Conservation (phyloP, 2,888 invertebrate species). For the Campopleginae sp. region DNA sequence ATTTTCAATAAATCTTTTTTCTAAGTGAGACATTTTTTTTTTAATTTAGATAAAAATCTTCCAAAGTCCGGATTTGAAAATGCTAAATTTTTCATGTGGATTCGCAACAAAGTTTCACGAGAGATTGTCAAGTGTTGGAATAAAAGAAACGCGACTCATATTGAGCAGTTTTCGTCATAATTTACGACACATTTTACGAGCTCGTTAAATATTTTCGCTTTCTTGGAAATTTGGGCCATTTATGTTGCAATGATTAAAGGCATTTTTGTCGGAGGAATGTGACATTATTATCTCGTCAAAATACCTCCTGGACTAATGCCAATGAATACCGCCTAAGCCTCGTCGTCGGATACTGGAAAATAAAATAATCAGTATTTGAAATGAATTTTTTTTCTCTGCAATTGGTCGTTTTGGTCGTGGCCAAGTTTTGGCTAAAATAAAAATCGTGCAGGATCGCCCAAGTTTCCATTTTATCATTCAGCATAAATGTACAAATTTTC, state of each 20-base stretch:
- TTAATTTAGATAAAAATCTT: too few relatives aligned
- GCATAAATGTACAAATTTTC: neutral
- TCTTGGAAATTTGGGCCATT: constrained; percentile 19
- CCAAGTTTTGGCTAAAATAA: neutral
- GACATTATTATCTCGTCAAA: constrained; percentile 15
- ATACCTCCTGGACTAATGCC: constrained; percentile 19
- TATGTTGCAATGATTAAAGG: constrained; percentile 15
- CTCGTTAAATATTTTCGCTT: constrained; percentile 21
- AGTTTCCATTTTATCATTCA: neutral
- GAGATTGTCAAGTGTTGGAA: neutral
- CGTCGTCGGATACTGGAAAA: neutral
- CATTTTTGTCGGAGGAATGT: neutral
- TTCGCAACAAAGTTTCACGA: constrained; percentile 3
- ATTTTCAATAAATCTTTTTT: too few relatives aligned
- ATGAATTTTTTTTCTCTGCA: neutral
- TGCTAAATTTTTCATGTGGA: neutral
- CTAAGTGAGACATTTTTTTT: too few relatives aligned
- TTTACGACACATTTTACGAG: constrained; percentile 20
- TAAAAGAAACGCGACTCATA: neutral
- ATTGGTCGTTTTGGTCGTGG: neutral
- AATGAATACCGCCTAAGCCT: constrained; percentile 5
- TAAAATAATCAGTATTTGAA: neutral
- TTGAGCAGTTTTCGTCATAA: neutral
- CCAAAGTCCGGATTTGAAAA: too few relatives aligned
- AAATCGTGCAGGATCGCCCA: neutral